Conservation (phyloP, 2,113 vertebrate genomes). For the Acrocephalus arundinaceus region DNA sequence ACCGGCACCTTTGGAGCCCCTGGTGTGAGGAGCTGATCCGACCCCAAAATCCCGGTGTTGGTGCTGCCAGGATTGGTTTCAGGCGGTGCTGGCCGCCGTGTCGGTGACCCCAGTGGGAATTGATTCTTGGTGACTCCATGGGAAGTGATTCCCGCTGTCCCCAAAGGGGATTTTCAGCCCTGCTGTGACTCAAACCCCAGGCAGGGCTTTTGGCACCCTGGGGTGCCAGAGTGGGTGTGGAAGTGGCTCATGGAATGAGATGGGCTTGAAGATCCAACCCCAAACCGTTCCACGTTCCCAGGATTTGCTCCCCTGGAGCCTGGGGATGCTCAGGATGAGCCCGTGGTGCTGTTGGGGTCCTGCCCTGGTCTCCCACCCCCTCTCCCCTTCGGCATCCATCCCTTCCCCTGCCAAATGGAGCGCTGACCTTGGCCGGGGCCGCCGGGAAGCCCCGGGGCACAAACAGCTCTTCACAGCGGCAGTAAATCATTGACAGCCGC, state of each 20-base stretch:
- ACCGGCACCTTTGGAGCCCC: not conserved
- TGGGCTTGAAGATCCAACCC: not conserved
- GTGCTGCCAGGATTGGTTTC: accelerated
- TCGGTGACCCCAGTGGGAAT: not conserved
- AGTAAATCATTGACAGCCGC: constrained; percentile 37
- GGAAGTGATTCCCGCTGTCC: accelerated
- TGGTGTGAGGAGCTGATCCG: not conserved
- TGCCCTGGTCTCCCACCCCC: accelerated
- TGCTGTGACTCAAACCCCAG: not conserved
- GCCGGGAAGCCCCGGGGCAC: not conserved
- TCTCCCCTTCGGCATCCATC: not conserved
- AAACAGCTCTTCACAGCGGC: not conserved
- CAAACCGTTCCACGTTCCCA: accelerated
- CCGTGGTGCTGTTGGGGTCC: accelerated
- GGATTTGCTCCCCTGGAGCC: accelerated
- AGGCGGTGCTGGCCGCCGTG: not conserved
- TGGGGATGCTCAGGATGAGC: not conserved
- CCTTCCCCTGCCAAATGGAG: not conserved
- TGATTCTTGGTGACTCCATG: not conserved
- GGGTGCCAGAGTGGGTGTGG: not conserved
- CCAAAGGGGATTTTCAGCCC: not conserved
- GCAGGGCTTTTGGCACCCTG: not conserved
- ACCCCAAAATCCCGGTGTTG: accelerated
- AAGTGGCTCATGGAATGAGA: not conserved
- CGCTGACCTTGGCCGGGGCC: constrained; percentile 15